Conservation (phyloP, 2,888 invertebrate genomes). For the Liodrosophila aerea region DNA sequence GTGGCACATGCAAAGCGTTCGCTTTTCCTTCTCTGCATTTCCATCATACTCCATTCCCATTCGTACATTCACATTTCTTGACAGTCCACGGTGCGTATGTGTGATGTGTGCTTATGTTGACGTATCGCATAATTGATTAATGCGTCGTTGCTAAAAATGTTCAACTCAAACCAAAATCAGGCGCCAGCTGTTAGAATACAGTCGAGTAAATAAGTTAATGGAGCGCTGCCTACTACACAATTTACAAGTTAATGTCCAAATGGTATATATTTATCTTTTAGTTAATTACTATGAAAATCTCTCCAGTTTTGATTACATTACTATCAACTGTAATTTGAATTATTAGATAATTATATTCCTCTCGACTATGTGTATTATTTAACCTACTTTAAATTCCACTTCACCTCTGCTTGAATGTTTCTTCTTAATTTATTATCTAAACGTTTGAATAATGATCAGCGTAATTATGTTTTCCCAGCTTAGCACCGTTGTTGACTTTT, state of each 20-base stretch:
- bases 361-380: not conserved
- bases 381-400: not conserved
- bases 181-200: constrained; percentile 44
- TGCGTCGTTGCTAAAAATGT: constrained; percentile 18
- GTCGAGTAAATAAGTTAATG: constrained; percentile 3
- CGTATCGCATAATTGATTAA: constrained; percentile 50
- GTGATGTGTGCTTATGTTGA: constrained; percentile 41
- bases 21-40: not conserved
- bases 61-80: not conserved
- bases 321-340: no score
- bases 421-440: not conserved
- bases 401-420: not conserved
- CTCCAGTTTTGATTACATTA: no score
- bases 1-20: not conserved
- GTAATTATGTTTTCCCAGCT: not conserved
- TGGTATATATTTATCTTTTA: no score
- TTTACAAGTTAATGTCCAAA: no score
- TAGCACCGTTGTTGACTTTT: constrained; percentile 13
- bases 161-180: constrained; percentile 34
- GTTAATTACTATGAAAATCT: no score
- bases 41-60: not conserved
- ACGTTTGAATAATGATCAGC: no score
- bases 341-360: no score
- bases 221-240: no score
- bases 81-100: constrained; percentile 56